Evolutionary conservation across 2,888 invertebrate species (phyloP), one percentile per base, ranked within the genome.

Genomic region (Drosophila mimetica): DNA sequence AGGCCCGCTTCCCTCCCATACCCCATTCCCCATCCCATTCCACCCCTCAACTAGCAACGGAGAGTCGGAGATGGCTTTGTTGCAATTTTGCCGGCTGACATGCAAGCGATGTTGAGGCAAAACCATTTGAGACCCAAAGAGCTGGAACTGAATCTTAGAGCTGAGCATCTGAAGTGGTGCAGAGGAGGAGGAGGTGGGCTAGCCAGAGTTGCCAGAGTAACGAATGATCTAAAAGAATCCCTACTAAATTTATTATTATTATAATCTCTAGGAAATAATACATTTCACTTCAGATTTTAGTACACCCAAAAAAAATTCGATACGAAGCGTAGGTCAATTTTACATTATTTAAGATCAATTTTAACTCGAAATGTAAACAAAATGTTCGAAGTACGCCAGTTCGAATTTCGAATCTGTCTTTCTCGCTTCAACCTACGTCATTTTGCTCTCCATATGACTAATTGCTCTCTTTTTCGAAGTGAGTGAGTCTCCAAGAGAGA

Each of bases 71-170:
- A 71, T 79, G 74, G 71, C 85, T 85, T 79, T 85, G 82, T 85
- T 79, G 85, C 82, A 72, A 75, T 75, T 64, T 85, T 70, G 77
- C 81, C 71, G 69, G 66, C 77, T 71, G 65, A 83, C 57, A 74
- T 59, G 67, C 64, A 44, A 54, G 64, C 60, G 42, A 46, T 53
- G 72, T 53, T 50, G 72, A 48, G 53, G 61, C 71, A 50, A 39
- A 69, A 58, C 59, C 67, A 71, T 71, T 71, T 52, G 50, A 59
- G 60, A 46, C 47, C 28, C 44, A 36, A 13, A 44, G 34, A 53
- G 65, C 34, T 41, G 59, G 37, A 39, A 39, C 46, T 34, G 42
- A 42, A 25, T 51, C 67, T 66, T 66, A 64, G 63, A 63, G 48
- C 61, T 63, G 41, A 60, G 25, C 51, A 64, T 66, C 30, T 64